These are phyloP conservation scores for Euthynnus affinis DNA, from an alignment of 2,797 vertebrate genomes.

Conservation along the genomic window DNA sequence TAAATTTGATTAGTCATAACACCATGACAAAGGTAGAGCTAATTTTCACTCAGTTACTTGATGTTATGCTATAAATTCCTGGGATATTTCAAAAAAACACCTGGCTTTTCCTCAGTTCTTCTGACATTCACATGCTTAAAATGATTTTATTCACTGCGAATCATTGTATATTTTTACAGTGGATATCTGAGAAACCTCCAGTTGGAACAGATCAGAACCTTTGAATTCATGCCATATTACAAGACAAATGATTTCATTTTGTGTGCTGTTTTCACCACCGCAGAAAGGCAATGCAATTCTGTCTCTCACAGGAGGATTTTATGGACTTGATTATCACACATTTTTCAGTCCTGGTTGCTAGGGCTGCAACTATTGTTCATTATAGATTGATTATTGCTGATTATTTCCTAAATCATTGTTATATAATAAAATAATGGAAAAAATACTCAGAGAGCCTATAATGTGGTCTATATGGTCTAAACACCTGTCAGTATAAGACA, in stretches of 20 bases:
- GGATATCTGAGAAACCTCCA: neutral
- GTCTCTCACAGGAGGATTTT: neutral
- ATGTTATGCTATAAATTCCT: slow-evolving; percentile 5
- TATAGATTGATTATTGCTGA: no score
- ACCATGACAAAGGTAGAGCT: neutral
- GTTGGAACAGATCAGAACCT: neutral
- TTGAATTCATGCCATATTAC: neutral
- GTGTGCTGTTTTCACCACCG: neutral
- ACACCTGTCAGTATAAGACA: neutral
- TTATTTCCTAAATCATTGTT: no score
- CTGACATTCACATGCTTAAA: neutral
- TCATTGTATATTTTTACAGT: neutral
- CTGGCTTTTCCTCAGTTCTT: neutral
- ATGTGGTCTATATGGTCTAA: no score
- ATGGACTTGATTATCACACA: neutral
- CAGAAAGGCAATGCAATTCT: neutral
- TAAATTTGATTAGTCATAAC: slow-evolving; percentile 15
- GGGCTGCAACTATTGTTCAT: no score
- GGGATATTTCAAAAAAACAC: slow-evolving; percentile 9
- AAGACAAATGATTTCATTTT: neutral
- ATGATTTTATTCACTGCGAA: neutral
- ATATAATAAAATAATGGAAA: no score
- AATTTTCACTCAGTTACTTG: slow-evolving; percentile 2
- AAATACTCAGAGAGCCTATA: no score
- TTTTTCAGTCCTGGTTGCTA: neutral